Evolutionary conservation across 2,113 vertebrate genomes (phyloP).

Genomic region (Megalops atlanticus): DNA sequence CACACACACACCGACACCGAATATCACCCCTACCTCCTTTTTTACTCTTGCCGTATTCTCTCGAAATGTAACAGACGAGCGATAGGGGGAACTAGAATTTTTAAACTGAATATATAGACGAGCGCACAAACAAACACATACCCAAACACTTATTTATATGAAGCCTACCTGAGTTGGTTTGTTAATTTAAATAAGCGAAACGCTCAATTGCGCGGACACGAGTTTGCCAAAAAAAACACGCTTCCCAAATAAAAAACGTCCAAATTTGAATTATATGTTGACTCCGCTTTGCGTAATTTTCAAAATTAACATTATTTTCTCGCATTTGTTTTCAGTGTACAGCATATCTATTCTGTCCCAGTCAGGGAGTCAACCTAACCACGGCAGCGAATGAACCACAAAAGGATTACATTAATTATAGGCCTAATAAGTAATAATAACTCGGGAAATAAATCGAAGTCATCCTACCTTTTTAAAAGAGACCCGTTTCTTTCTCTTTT

Average conservation of each 20-base stretch:
- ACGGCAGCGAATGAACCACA: background rate
- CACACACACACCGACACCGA: background rate
- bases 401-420: background rate
- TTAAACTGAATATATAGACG: background rate
- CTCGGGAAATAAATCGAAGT: background rate
- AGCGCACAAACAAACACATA: background rate
- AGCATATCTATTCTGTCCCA: background rate
- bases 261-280: too few species aligned
- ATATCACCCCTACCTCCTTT: background rate
- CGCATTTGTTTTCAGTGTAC: background rate
- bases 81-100: background rate
- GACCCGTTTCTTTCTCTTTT: slow-evolving; percentile 2
- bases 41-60: background rate
- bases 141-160: background rate
- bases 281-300: background rate
- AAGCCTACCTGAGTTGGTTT: too few species aligned
- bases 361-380: background rate
- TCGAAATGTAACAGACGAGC: background rate
- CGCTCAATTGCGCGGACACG: background rate
- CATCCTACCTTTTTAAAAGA: slow-evolving; percentile 15
- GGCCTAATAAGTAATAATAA: background rate
- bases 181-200: background rate
- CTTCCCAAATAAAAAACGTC: background rate
- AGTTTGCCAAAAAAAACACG: background rate
- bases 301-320: background rate